These are phyloP conservation scores for Anas flavirostris DNA, from an alignment of 2,797 vertebrate species.

Conservation along the genomic window DNA sequence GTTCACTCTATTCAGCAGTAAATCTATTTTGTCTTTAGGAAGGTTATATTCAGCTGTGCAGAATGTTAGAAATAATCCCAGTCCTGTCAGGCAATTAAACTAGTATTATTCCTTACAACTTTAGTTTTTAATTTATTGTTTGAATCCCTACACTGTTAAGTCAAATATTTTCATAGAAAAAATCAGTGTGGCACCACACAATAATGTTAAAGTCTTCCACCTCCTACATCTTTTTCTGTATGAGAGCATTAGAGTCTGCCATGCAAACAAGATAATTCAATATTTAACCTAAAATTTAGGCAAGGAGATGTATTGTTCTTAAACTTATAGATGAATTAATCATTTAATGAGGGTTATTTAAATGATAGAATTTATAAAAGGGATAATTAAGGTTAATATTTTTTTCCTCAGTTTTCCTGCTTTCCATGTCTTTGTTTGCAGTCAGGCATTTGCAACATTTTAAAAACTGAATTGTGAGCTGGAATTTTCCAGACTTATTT, in stretches of 20 bases:
- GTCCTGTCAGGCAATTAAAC: conserved; percentile 41
- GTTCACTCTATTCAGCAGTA: background rate
- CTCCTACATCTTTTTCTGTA: conserved; percentile 1
- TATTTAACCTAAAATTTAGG: conserved; percentile 20
- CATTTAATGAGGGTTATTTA: background rate
- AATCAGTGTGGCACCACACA: background rate
- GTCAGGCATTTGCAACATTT: background rate
- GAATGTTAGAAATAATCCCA: conserved; percentile 45
- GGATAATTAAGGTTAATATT: background rate
- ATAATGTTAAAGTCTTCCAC: conserved; percentile 19
- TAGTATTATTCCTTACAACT: conserved; percentile 30
- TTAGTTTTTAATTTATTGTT: conserved; percentile 58
- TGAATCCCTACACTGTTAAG: conserved; percentile 20
- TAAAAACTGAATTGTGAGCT: background rate
- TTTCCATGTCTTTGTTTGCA: background rate
- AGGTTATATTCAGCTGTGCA: conserved; percentile 3
- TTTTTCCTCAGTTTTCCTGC: background rate
- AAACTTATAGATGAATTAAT: conserved; percentile 1
- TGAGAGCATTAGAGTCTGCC: background rate
- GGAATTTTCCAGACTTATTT: conserved; percentile 31
- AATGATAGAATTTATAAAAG: background rate
- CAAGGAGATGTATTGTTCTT: background rate
- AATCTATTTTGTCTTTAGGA: conserved; percentile 20
- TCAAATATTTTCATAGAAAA: conserved; percentile 56
- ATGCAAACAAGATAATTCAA: background rate